A percentile compares a stretch with the other conserved stretches of the same genome.
Evolutionary conservation across 2,888 invertebrate genomes (phyloP).

Genomic region (Brachyptera putata): DNA sequence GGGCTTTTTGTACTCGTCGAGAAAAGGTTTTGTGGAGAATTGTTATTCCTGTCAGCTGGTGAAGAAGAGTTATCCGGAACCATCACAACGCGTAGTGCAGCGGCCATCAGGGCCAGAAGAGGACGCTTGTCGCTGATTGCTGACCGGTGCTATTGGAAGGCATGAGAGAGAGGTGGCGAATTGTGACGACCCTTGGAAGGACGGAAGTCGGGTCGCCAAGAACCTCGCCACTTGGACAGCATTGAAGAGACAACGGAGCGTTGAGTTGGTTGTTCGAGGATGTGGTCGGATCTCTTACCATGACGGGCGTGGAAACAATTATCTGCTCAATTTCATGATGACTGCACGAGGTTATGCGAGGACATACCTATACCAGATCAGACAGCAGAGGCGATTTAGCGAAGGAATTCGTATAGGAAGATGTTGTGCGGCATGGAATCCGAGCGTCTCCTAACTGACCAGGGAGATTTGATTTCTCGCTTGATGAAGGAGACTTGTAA

Average conservation of each 20-base stretch:
- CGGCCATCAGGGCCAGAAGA: too few species aligned
- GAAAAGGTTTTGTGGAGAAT: too few species aligned
- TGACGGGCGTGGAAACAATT: constrained; percentile 11
- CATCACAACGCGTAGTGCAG: too few species aligned
- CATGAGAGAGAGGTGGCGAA: neutral
- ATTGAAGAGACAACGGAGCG: constrained; percentile 19
- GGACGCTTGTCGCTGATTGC: too few species aligned
- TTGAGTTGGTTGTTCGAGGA: constrained; percentile 33
- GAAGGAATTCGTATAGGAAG: neutral
- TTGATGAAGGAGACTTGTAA: too few species aligned
- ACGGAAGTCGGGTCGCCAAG: neutral
- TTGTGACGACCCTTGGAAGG: neutral
- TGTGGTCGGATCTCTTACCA: constrained; percentile 32
- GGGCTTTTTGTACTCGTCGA: too few species aligned
- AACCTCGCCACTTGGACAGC: neutral
- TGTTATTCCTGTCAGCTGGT: too few species aligned
- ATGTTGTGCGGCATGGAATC: too few species aligned
- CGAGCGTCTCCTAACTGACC: too few species aligned
- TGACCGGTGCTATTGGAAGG: neutral
- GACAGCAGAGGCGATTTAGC: constrained; percentile 35
- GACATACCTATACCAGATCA: constrained; percentile 33
- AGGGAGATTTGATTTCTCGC: too few species aligned
- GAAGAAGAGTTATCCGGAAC: too few species aligned
- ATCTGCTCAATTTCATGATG: constrained; percentile 14
- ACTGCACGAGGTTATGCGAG: constrained; percentile 14